Conservation (phyloP, 1,140 invertebrate genomes). For the Rhagoletis zephyria region DNA sequence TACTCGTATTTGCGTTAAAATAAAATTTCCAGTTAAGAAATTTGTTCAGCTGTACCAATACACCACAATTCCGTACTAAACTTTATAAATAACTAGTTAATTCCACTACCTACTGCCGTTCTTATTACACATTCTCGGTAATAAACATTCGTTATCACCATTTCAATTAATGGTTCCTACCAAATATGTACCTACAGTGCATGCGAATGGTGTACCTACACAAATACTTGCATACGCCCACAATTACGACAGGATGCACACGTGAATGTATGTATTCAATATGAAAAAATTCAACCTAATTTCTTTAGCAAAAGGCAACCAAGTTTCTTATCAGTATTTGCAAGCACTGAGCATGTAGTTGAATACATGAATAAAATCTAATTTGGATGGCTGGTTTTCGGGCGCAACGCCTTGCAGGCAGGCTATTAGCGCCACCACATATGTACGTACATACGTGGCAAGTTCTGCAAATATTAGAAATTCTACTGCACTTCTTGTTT, state of each 20-base stretch:
- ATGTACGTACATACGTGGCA: no score
- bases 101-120: no score
- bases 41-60: no score
- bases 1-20: no score
- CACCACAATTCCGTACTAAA: no score
- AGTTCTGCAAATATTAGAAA: not conserved
- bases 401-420: not conserved
- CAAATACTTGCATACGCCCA: no score
- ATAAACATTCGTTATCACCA: not conserved
- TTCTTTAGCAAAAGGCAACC: not conserved
- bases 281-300: constrained; percentile 10
- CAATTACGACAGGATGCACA: not conserved
- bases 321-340: constrained; percentile 24
- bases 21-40: no score
- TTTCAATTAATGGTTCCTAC: not conserved
- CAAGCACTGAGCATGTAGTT: not conserved
- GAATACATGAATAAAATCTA: not conserved
- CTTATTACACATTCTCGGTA: not conserved
- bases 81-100: no score
- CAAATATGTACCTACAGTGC: not conserved
- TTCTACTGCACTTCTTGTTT: not conserved
- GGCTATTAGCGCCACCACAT: not conserved
- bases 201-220: no score
- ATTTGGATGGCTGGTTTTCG: not conserved
- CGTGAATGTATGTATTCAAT: not conserved